These are phyloP conservation scores for Tyrophagus putrescentiae DNA, from an alignment of 1,140 invertebrate genomes.

Conservation along the genomic window DNA sequence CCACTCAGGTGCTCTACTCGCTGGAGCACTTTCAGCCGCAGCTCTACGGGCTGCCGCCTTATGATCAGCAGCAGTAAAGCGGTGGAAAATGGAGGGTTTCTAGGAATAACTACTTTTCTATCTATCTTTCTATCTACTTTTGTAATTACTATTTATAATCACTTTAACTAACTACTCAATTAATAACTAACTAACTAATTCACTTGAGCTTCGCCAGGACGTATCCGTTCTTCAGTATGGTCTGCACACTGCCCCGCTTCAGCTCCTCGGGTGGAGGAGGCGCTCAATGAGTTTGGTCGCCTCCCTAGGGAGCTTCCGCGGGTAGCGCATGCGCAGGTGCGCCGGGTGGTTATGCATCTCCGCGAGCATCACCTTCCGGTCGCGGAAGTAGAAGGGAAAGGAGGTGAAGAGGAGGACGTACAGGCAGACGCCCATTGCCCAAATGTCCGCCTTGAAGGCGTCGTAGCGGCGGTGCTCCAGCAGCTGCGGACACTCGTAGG, in stretches of 20 bases:
- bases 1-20: slow-evolving; percentile 19
- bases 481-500: too few relatives aligned
- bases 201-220: neutral
- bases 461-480: too few relatives aligned
- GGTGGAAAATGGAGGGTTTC: neutral
- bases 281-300: too few relatives aligned
- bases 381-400: too few relatives aligned
- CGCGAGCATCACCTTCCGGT: too few relatives aligned
- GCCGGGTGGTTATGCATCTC: too few relatives aligned
- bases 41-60: slow-evolving; percentile 23
- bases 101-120: neutral
- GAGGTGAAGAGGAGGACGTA: slow-evolving; percentile 28
- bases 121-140: neutral
- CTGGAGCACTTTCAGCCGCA: slow-evolving; percentile 24
- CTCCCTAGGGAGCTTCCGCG: too few relatives aligned
- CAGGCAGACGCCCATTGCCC: slow-evolving; percentile 28
- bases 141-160: neutral
- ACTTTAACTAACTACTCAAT: neutral
- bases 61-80: neutral
- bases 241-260: too few relatives aligned
- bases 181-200: neutral
- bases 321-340: too few relatives aligned
- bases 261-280: too few relatives aligned
- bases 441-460: slow-evolving; percentile 27
- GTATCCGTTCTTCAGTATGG: neutral